Evolutionary conservation across 1,140 invertebrate genomes (phyloP).

Genomic region (Cotesia typhae): DNA sequence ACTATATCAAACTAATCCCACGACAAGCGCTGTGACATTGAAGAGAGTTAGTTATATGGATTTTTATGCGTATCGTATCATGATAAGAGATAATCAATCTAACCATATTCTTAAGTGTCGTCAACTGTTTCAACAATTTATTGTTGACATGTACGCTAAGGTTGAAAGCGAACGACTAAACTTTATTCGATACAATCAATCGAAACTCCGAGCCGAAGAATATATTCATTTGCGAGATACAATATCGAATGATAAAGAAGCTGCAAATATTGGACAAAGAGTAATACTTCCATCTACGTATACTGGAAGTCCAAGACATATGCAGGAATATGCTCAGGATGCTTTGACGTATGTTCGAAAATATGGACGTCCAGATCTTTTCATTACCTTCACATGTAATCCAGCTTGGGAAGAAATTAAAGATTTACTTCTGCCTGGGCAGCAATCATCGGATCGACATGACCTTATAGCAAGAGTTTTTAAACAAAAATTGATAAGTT

Average conservation of each 20-base stretch:
- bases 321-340: constrained; percentile 61
- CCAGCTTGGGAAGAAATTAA: constrained; percentile 56
- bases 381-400: constrained; percentile 53
- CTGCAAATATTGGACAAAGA: constrained; percentile 35
- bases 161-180: constrained; percentile 50
- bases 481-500: constrained; percentile 49
- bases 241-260: constrained; percentile 35
- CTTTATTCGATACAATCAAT: constrained; percentile 46
- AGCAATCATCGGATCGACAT: constrained; percentile 51
- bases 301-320: constrained; percentile 55
- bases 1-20: too few species aligned
- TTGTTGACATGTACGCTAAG: constrained; percentile 57
- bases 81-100: too few species aligned
- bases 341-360: constrained; percentile 57
- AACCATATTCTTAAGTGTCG: too few species aligned
- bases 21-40: too few species aligned
- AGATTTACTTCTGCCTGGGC: constrained; percentile 30
- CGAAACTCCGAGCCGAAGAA: constrained; percentile 7
- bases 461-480: constrained; percentile 61
- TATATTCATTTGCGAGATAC: constrained; percentile 21
- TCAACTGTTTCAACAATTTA: constrained; percentile 56
- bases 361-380: constrained; percentile 59
- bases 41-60: too few species aligned
- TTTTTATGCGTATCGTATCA: too few species aligned
- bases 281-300: constrained; percentile 55